These are phyloP conservation scores for Meta bourneti DNA, from an alignment of 2,888 invertebrate genomes.

Conservation along the genomic window DNA sequence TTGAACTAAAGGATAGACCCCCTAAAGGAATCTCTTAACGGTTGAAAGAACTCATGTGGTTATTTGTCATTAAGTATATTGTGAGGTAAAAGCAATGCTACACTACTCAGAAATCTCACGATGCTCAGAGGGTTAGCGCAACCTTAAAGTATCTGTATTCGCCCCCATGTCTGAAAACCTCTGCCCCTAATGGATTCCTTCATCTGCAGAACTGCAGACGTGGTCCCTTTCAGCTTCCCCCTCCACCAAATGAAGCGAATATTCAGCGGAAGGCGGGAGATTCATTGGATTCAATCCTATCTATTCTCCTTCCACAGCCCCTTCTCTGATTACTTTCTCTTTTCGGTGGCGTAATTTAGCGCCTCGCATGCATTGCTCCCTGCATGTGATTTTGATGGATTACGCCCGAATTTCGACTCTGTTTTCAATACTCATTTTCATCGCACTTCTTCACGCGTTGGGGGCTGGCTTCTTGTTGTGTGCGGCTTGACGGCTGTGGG, in stretches of 20 bases:
- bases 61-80: no score
- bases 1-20: no score
- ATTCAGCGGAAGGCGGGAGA: constrained; percentile 23
- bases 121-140: no score
- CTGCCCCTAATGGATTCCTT: neutral
- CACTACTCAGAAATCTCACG: no score
- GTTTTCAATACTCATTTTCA: no score
- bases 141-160: neutral
- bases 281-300: constrained; percentile 21
- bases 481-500: neutral
- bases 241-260: neutral
- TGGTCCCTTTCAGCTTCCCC: constrained; percentile 21
- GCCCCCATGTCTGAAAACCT: neutral
- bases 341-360: constrained; percentile 48
- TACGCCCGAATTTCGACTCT: neutral
- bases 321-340: constrained; percentile 46
- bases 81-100: no score
- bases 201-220: neutral
- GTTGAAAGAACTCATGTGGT: no score
- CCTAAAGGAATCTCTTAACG: no score
- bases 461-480: neutral
- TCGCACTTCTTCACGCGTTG: neutral
- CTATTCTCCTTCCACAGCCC: constrained; percentile 14
- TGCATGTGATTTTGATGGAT: constrained; percentile 64
- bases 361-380: constrained; percentile 45